These are phyloP conservation scores for Eira barbara DNA, from an alignment of 2,113 vertebrate genomes.

Conservation along the genomic window DNA sequence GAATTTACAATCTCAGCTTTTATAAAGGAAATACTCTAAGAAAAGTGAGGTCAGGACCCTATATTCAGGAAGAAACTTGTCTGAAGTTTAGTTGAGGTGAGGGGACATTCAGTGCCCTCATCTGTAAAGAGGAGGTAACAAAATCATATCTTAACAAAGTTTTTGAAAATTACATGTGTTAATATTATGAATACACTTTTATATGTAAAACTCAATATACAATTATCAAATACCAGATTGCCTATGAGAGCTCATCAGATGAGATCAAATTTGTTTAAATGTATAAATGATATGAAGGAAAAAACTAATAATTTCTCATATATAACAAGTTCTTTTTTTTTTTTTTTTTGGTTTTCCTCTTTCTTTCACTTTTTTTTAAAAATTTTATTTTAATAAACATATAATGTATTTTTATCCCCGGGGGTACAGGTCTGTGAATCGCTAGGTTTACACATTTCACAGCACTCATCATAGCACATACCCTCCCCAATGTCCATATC, in stretches of 20 bases:
- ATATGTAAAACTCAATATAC: neutral
- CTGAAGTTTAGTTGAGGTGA: neutral
- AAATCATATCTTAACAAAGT: neutral
- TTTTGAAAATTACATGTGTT: neutral
- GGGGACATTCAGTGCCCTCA: neutral
- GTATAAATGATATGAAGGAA: neutral
- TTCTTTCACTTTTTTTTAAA: too few species aligned
- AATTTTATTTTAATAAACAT: too few species aligned
- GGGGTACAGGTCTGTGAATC: too few species aligned
- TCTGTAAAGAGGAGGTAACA: neutral
- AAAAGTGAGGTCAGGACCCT: neutral
- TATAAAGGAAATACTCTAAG: neutral
- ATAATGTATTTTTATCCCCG: too few species aligned
- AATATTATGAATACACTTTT: neutral
- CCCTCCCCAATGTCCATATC: too few species aligned
- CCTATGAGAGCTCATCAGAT: neutral
- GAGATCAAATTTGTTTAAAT: neutral
- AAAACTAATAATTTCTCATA: neutral
- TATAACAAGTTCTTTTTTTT: neutral
- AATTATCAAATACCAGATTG: neutral
- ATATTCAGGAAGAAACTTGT: neutral
- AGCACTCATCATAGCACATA: too few species aligned
- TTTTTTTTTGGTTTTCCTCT: too few species aligned
- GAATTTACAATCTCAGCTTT: neutral
- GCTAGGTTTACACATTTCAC: too few species aligned